phyloP scores from a whole-genome alignment of 2,797 vertebrate species.

The Psittacula derbiana region DNA sequence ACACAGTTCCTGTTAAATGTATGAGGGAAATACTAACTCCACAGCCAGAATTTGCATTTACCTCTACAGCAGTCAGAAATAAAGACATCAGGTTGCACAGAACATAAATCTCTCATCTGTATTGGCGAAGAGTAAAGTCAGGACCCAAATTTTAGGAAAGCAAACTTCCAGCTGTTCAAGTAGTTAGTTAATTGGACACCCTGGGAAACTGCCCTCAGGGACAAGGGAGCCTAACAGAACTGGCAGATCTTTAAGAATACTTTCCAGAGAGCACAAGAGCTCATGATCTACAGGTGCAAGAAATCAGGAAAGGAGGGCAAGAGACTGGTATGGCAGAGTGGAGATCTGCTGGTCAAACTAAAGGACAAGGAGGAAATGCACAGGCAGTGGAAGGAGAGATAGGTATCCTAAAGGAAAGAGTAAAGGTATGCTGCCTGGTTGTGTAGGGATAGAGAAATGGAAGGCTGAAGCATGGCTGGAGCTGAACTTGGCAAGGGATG shows the following conservation, averaged over 20 bases:
- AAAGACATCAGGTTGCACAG: background rate
- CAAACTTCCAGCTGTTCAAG: background rate
- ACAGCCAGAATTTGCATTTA: background rate
- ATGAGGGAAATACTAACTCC: background rate
- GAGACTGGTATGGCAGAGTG: background rate
- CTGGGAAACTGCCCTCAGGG: background rate
- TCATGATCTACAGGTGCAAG: background rate
- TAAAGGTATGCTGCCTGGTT: rapidly evolving
- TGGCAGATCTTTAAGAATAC: background rate
- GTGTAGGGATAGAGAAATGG: background rate
- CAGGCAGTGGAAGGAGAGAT: background rate
- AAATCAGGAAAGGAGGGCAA: background rate
- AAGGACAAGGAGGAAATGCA: background rate
- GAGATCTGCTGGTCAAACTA: background rate
- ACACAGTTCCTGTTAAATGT: background rate
- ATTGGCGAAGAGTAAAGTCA: background rate
- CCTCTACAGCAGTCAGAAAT: background rate
- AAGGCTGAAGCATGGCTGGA: no score
- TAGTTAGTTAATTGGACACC: background rate
- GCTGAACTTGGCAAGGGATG: background rate
- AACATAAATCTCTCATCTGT: background rate
- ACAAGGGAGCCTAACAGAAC: background rate
- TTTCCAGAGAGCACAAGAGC: background rate
- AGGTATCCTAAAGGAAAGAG: background rate
- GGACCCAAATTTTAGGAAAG: background rate